These are phyloP conservation scores for Pomatorhinus ruficollis DNA, from an alignment of 2,113 vertebrate species.

Conservation along the genomic window DNA sequence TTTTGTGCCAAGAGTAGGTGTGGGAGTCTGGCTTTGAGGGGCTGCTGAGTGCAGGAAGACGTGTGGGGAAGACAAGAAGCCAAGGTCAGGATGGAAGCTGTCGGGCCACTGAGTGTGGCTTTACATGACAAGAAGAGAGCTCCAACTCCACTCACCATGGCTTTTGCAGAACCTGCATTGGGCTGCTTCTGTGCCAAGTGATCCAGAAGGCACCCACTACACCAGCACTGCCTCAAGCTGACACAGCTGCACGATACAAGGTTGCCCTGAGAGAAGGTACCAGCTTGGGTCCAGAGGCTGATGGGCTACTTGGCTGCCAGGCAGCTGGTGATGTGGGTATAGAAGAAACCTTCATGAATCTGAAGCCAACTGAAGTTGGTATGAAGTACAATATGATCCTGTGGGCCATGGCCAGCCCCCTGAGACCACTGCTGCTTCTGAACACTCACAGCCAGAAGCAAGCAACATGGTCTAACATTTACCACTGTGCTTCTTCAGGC, in stretches of 20 bases:
- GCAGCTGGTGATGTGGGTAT: neutral
- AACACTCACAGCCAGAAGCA: neutral
- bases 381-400: fast-evolving
- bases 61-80: neutral
- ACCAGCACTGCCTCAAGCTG: neutral
- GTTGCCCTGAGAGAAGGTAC: neutral
- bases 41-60: neutral
- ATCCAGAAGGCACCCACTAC: neutral
- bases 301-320: neutral
- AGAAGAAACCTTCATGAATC: neutral
- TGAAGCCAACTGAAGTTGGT: neutral
- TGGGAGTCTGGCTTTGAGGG: neutral
- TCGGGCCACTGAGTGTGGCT: neutral
- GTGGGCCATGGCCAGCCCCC: neutral
- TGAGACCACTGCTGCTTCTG: neutral
- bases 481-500: neutral
- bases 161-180: neutral
- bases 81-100: neutral
- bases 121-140: neutral
- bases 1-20: neutral
- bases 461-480: neutral
- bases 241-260: neutral
- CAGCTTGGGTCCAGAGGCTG: neutral
- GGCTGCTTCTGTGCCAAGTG: neutral
- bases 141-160: neutral